Conservation (phyloP, 2,113 vertebrate genomes). For the Greenwoodochromis staneri region DNA sequence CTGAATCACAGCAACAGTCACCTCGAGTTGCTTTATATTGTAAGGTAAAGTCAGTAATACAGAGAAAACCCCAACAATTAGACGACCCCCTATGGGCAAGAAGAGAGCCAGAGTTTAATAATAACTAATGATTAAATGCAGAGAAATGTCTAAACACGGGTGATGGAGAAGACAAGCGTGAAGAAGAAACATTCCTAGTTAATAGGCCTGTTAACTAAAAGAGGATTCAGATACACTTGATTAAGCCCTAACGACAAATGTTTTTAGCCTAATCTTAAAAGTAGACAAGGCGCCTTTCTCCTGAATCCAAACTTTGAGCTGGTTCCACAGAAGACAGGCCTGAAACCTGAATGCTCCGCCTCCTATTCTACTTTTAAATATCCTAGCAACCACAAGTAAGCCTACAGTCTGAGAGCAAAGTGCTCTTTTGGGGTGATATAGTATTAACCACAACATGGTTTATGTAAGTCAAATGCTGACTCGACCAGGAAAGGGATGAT, state of each 20-base stretch:
- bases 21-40: neutral
- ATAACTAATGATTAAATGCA: neutral
- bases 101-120: neutral
- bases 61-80: neutral
- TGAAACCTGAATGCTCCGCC: accelerated
- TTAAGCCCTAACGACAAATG: accelerated
- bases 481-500: neutral
- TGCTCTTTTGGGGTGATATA: neutral
- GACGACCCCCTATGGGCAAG: neutral
- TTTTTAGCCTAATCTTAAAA: neutral
- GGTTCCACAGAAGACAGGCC: accelerated
- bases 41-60: neutral
- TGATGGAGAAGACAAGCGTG: neutral
- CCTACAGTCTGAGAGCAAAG: neutral
- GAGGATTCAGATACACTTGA: neutral
- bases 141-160: neutral
- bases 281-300: neutral
- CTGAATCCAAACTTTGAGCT: neutral
- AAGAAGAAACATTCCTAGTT: neutral
- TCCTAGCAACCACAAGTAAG: neutral
- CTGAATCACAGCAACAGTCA: neutral
- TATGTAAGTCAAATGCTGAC: neutral
- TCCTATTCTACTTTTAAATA: accelerated
- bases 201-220: neutral
- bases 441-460: neutral